Percentiles rank a stretch among this genome's conserved stretches.
Evolutionary conservation across 92 coral and sea anemone genomes (phyloP).

Genomic region (Isaurus tuberculatus): DNA sequence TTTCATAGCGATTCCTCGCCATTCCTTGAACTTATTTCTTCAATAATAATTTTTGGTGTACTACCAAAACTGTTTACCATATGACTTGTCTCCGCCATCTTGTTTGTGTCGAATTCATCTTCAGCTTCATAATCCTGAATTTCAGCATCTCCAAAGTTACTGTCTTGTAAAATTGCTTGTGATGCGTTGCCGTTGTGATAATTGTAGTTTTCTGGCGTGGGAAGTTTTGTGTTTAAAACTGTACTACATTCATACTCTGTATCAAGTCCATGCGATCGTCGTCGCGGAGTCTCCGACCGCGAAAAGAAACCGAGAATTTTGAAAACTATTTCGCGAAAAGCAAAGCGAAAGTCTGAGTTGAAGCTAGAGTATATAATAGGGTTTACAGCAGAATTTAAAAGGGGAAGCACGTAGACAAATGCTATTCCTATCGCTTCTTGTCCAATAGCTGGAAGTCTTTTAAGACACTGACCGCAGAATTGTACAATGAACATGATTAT

Average conservation of each 20-base stretch:
- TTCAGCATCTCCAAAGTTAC: constrained; percentile 21
- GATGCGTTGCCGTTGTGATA: constrained; percentile 22
- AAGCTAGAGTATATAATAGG: constrained; percentile 96
- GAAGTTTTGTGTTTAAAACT: not conserved
- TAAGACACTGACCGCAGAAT: constrained; percentile 67
- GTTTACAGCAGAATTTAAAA: constrained; percentile 89
- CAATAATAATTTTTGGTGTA: constrained; percentile 74
- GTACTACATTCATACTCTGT: constrained; percentile 37
- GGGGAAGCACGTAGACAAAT: constrained; percentile 88
- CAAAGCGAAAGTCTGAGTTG: constrained; percentile 89
- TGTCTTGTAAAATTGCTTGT: not conserved
- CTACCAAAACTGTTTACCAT: constrained; percentile 52
- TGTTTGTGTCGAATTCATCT: constrained; percentile 23
- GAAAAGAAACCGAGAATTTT: constrained; percentile 31
- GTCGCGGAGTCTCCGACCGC: not conserved
- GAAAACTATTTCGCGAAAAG: constrained; percentile 81
- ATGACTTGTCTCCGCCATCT: not conserved
- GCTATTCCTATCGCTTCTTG: constrained; percentile 79
- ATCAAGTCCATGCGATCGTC: constrained; percentile 11
- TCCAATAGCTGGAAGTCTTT: constrained; percentile 49
- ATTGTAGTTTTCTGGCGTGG: constrained; percentile 4
- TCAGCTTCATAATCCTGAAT: constrained; percentile 11
- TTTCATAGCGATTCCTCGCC: constrained; percentile 42
- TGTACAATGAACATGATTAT: constrained; percentile 81
- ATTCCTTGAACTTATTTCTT: constrained; percentile 70